Evolutionary conservation across 2,888 invertebrate genomes (phyloP).

Genomic region (Habroteleia sp.): DNA sequence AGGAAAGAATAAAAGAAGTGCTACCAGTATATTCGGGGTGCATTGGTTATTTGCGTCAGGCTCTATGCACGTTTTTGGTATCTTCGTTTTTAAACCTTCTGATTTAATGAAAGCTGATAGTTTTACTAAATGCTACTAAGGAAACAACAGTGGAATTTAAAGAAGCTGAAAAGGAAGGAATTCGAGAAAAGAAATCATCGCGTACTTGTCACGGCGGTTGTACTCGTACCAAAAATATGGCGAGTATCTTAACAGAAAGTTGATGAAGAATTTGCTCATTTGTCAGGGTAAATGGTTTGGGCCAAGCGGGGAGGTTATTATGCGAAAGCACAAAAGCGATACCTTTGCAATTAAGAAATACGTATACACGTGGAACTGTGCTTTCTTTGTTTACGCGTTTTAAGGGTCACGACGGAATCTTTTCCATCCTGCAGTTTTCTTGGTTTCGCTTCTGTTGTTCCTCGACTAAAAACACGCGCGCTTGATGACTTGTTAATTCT

Average conservation of each 20-base stretch:
- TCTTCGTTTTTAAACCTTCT: neutral
- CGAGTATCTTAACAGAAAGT: conserved; percentile 15
- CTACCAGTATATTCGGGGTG: neutral
- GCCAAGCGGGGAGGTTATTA: conserved; percentile 75
- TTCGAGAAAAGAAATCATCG: conserved; percentile 20
- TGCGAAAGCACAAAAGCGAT: conserved; percentile 78
- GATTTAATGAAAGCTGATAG: conserved; percentile 5
- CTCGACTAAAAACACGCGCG: conserved; percentile 62
- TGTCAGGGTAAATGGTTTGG: conserved; percentile 70
- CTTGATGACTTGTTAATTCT: conserved; percentile 74
- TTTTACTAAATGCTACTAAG: neutral
- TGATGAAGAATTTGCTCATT: conserved; percentile 67
- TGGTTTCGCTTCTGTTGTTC: conserved; percentile 52
- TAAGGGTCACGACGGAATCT: conserved; percentile 31
- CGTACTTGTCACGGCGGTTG: conserved; percentile 46
- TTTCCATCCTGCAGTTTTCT: conserved; percentile 63
- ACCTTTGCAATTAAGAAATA: conserved; percentile 77
- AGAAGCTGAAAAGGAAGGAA: conserved; percentile 1
- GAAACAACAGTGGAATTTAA: neutral
- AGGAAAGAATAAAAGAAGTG: conserved; percentile 5
- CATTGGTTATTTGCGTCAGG: conserved; percentile 7
- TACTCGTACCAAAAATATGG: conserved; percentile 17
- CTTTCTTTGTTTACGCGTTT: conserved; percentile 65
- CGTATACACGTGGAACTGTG: conserved; percentile 62
- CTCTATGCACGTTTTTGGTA: conserved; percentile 4